phyloP scores from a whole-genome alignment of 2,888 invertebrate species.

The Dione vanillae region DNA sequence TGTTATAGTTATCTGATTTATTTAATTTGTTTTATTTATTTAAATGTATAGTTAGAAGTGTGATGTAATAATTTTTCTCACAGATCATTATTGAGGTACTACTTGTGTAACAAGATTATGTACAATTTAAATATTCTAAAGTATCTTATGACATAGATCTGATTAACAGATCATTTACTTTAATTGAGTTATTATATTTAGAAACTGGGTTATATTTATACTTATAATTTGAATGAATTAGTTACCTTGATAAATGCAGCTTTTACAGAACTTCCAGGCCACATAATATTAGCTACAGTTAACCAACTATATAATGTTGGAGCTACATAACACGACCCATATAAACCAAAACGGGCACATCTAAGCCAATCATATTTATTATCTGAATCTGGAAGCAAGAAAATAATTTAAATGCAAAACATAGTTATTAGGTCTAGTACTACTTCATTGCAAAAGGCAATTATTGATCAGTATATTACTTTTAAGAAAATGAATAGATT shows the following conservation, averaged over 20 bases:
- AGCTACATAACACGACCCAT: conserved; percentile 92
- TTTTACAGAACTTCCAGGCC: conserved; percentile 88
- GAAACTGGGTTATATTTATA: neutral
- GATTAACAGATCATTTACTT: neutral
- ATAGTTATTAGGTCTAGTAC: neutral
- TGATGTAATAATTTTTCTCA: neutral
- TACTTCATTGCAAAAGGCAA: neutral
- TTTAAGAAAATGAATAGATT: neutral
- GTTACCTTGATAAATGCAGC: conserved; percentile 90
- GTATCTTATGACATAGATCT: neutral
- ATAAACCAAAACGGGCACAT: conserved; percentile 89
- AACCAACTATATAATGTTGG: conserved; percentile 93
- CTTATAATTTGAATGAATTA: neutral
- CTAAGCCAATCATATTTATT: conserved; percentile 87
- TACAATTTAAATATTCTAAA: neutral
- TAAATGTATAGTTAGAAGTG: conserved; percentile 85
- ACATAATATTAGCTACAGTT: conserved; percentile 88
- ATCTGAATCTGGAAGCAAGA: conserved; percentile 60
- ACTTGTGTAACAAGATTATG: neutral
- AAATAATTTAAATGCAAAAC: neutral
- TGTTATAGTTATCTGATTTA: conserved; percentile 37
- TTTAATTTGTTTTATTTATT: too few species aligned
- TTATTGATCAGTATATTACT: conserved; percentile 6
- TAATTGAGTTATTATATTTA: neutral
- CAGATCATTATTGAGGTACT: neutral